Evolutionary conservation across 2,797 vertebrate genomes (phyloP).

Genomic region (Glyptemys insculpta): DNA sequence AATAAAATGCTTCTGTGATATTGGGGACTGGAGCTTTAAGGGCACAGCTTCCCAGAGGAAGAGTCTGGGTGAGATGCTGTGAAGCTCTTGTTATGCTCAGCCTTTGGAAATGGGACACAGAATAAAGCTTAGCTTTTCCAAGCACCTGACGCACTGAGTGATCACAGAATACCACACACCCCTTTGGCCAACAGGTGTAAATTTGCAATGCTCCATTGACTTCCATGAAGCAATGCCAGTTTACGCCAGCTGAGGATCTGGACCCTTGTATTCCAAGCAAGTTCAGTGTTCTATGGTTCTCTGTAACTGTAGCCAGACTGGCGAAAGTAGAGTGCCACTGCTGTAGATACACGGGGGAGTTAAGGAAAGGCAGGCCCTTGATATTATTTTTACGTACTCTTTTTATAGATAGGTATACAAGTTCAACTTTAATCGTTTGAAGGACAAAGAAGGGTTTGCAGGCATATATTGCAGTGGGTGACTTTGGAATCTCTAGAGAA

Average conservation of each 20-base stretch:
- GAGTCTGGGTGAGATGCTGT: neutral
- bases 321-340: neutral
- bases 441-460: neutral
- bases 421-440: neutral
- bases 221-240: neutral
- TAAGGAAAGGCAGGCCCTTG: neutral
- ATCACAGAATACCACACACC: neutral
- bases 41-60: neutral
- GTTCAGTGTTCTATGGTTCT: neutral
- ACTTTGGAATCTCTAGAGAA: neutral
- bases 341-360: neutral
- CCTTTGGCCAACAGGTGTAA: neutral
- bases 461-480: fast-evolving
- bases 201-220: neutral
- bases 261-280: neutral
- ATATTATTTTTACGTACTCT: neutral
- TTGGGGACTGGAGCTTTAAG: neutral
- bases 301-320: no score
- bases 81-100: neutral
- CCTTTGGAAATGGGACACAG: neutral
- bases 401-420: neutral
- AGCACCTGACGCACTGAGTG: neutral
- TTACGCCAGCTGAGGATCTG: neutral
- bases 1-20: neutral
- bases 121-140: neutral